Evolutionary conservation across 2,888 invertebrate genomes (phyloP).

Genomic region (Mimas tiliae): DNA sequence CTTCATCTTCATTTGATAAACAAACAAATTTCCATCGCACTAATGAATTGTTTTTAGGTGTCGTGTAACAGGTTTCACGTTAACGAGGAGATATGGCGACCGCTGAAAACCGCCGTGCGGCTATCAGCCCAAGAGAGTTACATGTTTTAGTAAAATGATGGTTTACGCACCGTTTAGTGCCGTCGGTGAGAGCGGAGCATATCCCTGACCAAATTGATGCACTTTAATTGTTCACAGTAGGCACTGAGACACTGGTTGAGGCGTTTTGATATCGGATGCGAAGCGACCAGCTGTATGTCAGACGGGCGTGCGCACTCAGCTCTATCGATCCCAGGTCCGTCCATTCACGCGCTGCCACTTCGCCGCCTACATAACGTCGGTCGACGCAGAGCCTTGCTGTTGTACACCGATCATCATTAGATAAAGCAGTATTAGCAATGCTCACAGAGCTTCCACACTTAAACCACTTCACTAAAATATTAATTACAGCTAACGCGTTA

Average conservation of each 20-base stretch:
- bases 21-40: slow-evolving; percentile 57
- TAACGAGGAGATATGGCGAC: slow-evolving; percentile 55
- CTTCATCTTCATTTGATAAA: slow-evolving; percentile 53
- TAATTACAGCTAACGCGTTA: slow-evolving; percentile 31
- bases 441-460: slow-evolving; percentile 60
- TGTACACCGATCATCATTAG: slow-evolving; percentile 78
- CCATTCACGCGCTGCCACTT: slow-evolving; percentile 76
- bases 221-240: slow-evolving; percentile 60
- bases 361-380: slow-evolving; percentile 75
- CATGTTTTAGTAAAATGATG: slow-evolving; percentile 27
- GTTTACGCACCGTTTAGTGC: slow-evolving; percentile 74
- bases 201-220: slow-evolving; percentile 58
- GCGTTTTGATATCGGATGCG: slow-evolving; percentile 58
- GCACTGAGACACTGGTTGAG: slow-evolving; percentile 62
- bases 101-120: slow-evolving; percentile 26
- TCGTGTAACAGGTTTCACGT: slow-evolving; percentile 72
- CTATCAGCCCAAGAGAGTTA: not conserved
- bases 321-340: slow-evolving; percentile 73
- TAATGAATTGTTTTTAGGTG: slow-evolving; percentile 55
- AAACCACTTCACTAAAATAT: slow-evolving; percentile 59
- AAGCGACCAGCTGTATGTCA: slow-evolving; percentile 69
- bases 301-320: slow-evolving; percentile 75
- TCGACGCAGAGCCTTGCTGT: slow-evolving; percentile 63
- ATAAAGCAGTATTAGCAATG: slow-evolving; percentile 74
- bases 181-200: slow-evolving; percentile 66